phyloP scores from a whole-genome alignment of 2,113 vertebrate species.

The Holacanthus passer region DNA sequence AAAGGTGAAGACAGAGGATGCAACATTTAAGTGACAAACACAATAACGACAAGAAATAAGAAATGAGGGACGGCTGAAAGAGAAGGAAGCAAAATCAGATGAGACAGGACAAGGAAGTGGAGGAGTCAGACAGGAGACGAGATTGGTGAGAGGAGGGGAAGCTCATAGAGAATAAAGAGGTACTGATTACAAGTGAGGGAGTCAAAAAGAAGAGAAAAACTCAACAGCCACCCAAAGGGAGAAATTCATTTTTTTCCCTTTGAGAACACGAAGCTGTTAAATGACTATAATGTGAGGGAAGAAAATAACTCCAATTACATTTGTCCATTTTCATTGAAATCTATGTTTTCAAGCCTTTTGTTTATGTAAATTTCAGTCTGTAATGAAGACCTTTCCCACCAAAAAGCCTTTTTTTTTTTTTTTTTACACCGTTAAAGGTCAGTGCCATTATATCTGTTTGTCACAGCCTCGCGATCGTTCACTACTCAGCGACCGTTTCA shows the following conservation, averaged over 20 bases:
- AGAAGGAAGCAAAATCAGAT: neutral
- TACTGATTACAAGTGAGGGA: slow-evolving; percentile 22
- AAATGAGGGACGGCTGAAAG: neutral
- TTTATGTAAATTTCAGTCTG: neutral
- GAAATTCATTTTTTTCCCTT: slow-evolving; percentile 1
- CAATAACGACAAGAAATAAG: neutral
- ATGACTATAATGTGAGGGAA: neutral
- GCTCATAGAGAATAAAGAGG: slow-evolving; percentile 26
- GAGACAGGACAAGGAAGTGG: neutral
- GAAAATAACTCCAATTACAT: neutral
- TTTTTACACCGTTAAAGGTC: slow-evolving; percentile 10
- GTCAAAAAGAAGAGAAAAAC: neutral
- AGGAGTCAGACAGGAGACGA: neutral
- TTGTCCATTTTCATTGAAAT: neutral
- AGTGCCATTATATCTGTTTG: slow-evolving; percentile 11
- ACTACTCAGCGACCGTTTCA: slow-evolving; percentile 23
- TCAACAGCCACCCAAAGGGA: neutral
- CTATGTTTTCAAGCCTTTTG: neutral
- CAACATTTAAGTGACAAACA: neutral
- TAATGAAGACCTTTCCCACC: neutral
- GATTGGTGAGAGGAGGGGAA: slow-evolving; percentile 17
- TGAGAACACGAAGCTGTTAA: slow-evolving; percentile 4
- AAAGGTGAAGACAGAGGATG: neutral
- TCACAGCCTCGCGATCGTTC: neutral
- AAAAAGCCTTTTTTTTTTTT: neutral